Conservation (phyloP, 2,113 vertebrate species). For the Labeo catla region DNA sequence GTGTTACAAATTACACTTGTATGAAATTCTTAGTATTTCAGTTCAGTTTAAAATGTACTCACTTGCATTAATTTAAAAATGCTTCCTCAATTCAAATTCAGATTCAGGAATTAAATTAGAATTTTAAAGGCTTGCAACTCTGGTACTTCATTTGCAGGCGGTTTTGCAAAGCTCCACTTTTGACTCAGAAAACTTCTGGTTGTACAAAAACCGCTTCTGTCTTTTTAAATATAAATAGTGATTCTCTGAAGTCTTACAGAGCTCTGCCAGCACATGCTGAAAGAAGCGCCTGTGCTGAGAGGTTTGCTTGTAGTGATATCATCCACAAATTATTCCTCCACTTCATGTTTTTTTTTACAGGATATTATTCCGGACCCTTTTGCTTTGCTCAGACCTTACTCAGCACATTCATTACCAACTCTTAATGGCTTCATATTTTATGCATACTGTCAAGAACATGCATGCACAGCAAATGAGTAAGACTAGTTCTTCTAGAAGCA, state of each 20-base stretch:
- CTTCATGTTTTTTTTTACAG: conserved; percentile 54
- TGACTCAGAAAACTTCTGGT: not conserved
- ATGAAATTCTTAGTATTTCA: not conserved
- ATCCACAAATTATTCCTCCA: conserved; percentile 40
- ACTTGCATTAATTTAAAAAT: not conserved
- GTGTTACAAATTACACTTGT: not conserved
- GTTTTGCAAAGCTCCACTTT: not conserved
- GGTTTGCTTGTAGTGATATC: not conserved
- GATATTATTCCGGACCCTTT: conserved; percentile 51
- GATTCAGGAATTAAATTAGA: not conserved
- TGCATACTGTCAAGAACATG: conserved; percentile 37
- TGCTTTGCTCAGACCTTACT: conserved; percentile 53
- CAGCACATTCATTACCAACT: conserved; percentile 42
- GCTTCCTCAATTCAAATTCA: not conserved
- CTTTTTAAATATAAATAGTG: not conserved
- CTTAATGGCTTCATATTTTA: conserved; percentile 50
- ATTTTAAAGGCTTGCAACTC: not conserved
- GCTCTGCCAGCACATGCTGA: not conserved
- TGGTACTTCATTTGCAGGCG: not conserved
- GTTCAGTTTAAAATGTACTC: not conserved
- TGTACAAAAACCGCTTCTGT: not conserved
- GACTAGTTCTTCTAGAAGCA: not conserved
- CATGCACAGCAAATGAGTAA: conserved; percentile 19
- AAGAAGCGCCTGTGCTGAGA: not conserved
- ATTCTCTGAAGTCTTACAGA: not conserved